A percentile compares a stretch with the other conserved stretches of the same genome.
These are phyloP conservation scores for Pseudorhombus dupliciocellatus DNA, from an alignment of 2,113 vertebrate species.

Conservation along the genomic window DNA sequence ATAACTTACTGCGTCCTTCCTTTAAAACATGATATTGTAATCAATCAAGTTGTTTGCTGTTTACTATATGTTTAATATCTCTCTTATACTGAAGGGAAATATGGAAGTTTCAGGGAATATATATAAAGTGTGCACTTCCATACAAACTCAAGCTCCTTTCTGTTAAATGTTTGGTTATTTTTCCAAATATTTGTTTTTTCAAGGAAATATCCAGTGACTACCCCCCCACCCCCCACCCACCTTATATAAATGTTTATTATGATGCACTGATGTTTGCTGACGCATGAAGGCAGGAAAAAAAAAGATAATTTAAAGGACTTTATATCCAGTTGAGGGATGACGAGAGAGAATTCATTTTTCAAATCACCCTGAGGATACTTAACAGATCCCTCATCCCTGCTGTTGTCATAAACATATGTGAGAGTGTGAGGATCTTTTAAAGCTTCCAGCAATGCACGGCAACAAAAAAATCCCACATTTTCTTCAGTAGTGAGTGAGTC, in stretches of 20 bases:
- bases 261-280: background rate
- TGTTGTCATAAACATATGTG: background rate
- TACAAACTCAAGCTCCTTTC: background rate
- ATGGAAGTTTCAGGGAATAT: too few species aligned
- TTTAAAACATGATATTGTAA: too few species aligned
- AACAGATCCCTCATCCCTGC: background rate
- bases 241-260: background rate
- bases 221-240: too few species aligned
- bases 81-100: too few species aligned
- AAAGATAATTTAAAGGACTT: background rate
- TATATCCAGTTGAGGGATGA: background rate
- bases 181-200: background rate
- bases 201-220: too few species aligned
- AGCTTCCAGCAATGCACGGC: background rate
- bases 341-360: background rate
- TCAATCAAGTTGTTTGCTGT: too few species aligned
- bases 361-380: conserved; percentile 1
- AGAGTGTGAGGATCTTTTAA: background rate
- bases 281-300: background rate
- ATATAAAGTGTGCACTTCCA: background rate
- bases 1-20: too few species aligned
- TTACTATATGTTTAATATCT: too few species aligned
- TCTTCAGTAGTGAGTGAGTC: conserved; percentile 49
- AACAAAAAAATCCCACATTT: conserved; percentile 15
- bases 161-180: background rate